Base-by-base conservation (phyloP, 92 coral and sea anemone genomes). In the Meandrina meandrites region DNA sequence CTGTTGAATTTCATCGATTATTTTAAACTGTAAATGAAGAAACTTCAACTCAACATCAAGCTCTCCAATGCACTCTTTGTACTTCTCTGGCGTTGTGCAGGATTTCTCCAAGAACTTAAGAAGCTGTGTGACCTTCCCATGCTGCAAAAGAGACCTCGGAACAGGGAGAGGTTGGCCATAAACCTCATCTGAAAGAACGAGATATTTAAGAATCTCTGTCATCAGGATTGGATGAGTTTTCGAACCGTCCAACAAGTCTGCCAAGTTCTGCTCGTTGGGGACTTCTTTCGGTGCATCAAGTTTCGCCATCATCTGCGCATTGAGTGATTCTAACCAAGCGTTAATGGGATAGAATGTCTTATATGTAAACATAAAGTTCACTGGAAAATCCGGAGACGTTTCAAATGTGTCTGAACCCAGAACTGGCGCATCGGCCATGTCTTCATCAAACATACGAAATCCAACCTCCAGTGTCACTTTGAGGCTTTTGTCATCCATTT, bases 11-110 rank as follows among this genome's bases (percentile, higher is more conserved):
- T 90, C 93, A 19, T 83, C 86, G 71, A 90, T 78, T 45, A 90
- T 87, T 79, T 50, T 83, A 82, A 82, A 90, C 83, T 90, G 93
- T 58, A 90, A 90, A 31, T 90, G 93, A 73, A 90, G 93, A 73
- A 90, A 90, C 86, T 90, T 87, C 40, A 90, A 66, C 79, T 90
- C 93, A 45, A 87, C 75, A 60, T 90, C 90, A 18, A 90, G 88
- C 45, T 90, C 91, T 47, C 51, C 53, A 82, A 90, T 60, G 72
- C 90, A 70, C 34, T 83, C 86, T 72, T 78, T 48, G 53, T 76
- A 90, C 83, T 83, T 90, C 31, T 83, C 91, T 36, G 67, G 71
- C 14, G 91, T 78, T 71, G 88, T 82, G 54, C 73, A 22, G 84
- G 93, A 87, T 71, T 89, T 66, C 78, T 83, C 86, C 72, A 90